A percentile compares a stretch with the other conserved stretches of the same genome.
phyloP scores from a whole-genome alignment of 2,888 invertebrate species.

The Ennomos erosarius region DNA sequence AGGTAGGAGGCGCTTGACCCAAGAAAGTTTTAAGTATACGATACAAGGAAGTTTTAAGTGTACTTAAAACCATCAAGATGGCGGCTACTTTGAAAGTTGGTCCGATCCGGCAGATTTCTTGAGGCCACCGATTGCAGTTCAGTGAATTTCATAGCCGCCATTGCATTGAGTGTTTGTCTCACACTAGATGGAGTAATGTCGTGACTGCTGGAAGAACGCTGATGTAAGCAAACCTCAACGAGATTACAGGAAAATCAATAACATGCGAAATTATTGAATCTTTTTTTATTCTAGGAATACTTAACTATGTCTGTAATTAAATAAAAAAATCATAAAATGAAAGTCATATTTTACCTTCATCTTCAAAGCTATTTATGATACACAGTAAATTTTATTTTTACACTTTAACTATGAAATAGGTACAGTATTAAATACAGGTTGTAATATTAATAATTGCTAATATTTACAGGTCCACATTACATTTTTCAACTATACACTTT shows the following conservation, averaged over 20 bases:
- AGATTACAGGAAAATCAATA: neutral
- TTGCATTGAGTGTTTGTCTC: too few species aligned
- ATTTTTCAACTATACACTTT: constrained; percentile 72
- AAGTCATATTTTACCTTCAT: constrained; percentile 61
- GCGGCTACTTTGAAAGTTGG: too few species aligned
- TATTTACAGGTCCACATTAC: constrained; percentile 74
- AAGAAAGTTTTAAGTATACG: too few species aligned
- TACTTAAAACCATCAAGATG: too few species aligned
- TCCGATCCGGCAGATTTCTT: too few species aligned
- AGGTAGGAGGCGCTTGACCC: too few species aligned
- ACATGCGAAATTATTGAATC: constrained; percentile 36
- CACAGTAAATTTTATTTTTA: constrained; percentile 73
- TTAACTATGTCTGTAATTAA: constrained; percentile 46
- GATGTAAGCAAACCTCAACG: too few species aligned
- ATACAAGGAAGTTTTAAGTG: too few species aligned
- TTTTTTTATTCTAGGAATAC: constrained; percentile 54
- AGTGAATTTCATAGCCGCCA: too few species aligned
- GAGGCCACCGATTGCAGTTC: too few species aligned
- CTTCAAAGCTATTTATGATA: constrained; percentile 78
- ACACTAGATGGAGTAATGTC: too few species aligned
- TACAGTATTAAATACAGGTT: constrained; percentile 81
- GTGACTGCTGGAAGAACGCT: too few species aligned
- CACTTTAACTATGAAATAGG: constrained; percentile 74
- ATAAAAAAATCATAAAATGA: constrained; percentile 52
- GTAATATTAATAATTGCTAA: constrained; percentile 70